Evolutionary conservation across 2,113 vertebrate genomes (phyloP).

Genomic region (Saimiri boliviensis): DNA sequence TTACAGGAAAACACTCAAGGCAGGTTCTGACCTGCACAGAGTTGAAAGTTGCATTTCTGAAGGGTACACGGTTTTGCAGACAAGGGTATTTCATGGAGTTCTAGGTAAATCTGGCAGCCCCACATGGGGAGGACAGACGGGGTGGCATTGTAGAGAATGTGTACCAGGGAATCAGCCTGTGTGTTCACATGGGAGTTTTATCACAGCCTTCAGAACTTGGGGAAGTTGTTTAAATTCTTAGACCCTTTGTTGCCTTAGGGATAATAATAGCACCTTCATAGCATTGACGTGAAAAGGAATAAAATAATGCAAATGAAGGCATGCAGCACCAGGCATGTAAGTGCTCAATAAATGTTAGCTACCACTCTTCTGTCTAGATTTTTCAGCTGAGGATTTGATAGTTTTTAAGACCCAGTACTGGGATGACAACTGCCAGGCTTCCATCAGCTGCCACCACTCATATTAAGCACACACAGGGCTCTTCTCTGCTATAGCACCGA

Average conservation of each 20-base stretch:
- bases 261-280: background rate
- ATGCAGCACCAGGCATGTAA: accelerated
- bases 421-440: background rate
- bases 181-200: too few relatives aligned
- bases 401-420: background rate
- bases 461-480: background rate
- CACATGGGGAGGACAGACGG: too few relatives aligned
- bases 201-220: background rate
- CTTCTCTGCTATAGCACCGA: background rate
- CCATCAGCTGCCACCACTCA: background rate
- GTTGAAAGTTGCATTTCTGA: background rate
- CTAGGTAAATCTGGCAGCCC: accelerated
- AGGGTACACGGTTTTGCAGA: background rate
- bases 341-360: background rate
- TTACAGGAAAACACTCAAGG: background rate
- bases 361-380: background rate
- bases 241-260: too few relatives aligned
- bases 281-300: background rate
- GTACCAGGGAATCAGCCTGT: accelerated
- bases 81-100: background rate
- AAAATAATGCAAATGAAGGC: background rate
- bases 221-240: background rate
- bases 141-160: accelerated
- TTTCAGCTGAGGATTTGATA: background rate
- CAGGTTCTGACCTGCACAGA: background rate